These are phyloP conservation scores for Plusia festucae DNA, from an alignment of 2,888 invertebrate species.

Conservation along the genomic window DNA sequence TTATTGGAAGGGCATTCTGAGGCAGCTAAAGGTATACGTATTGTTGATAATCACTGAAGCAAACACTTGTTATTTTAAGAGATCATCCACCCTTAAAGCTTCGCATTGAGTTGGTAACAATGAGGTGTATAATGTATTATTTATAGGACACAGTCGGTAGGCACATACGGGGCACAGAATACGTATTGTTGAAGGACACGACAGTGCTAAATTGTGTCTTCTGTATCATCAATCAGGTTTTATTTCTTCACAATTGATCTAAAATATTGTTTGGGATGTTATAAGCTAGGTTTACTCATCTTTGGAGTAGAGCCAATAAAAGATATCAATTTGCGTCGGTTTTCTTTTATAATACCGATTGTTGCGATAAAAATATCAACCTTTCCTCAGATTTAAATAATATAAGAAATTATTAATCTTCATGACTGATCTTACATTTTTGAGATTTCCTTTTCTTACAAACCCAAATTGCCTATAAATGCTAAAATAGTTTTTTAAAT, in stretches of 20 bases:
- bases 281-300: slow-evolving; percentile 58
- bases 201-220: slow-evolving; percentile 75
- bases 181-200: slow-evolving; percentile 67
- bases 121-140: slow-evolving; percentile 88
- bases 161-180: slow-evolving; percentile 80
- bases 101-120: slow-evolving; percentile 82
- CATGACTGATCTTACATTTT: slow-evolving; percentile 14
- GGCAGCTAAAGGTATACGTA: slow-evolving; percentile 87
- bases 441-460: slow-evolving; percentile 11
- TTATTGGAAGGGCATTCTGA: slow-evolving; percentile 81
- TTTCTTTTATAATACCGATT: slow-evolving; percentile 18
- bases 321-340: slow-evolving; percentile 42
- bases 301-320: slow-evolving; percentile 27
- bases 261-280: slow-evolving; percentile 68
- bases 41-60: slow-evolving; percentile 90
- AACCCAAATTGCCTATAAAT: slow-evolving; percentile 34
- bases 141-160: slow-evolving; percentile 88
- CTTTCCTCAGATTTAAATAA: not conserved
- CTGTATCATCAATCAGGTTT: slow-evolving; percentile 81
- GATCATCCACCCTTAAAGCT: slow-evolving; percentile 89
- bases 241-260: slow-evolving; percentile 78
- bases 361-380: not conserved
- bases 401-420: slow-evolving; percentile 1
- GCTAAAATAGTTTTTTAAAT: slow-evolving; percentile 53
- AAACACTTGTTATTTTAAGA: slow-evolving; percentile 90